phyloP scores from a whole-genome alignment of 2,113 vertebrate species.

The Oxygymnocypris stewartii region DNA sequence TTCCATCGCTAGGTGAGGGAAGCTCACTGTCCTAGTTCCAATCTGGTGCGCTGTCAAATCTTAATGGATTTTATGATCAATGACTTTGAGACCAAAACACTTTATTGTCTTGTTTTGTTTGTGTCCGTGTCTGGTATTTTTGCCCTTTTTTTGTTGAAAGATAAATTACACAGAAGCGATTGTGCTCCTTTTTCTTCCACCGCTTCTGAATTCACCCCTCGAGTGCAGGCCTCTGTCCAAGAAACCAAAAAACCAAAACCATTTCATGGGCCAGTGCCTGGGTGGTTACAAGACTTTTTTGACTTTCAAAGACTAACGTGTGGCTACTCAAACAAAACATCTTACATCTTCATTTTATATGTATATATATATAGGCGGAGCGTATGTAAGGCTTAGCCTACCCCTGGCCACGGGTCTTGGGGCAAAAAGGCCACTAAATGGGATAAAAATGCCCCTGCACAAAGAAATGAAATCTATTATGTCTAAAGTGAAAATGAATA shows the following conservation, averaged over 20 bases:
- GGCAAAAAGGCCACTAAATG: too few relatives aligned
- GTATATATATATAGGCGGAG: not conserved
- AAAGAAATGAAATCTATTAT: too few relatives aligned
- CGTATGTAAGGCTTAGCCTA: too few relatives aligned
- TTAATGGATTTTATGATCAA: conserved; percentile 61
- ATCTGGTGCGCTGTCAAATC: conserved; percentile 54
- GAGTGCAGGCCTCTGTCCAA: conserved; percentile 35
- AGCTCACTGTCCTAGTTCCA: conserved; percentile 46
- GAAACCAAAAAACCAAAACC: conserved; percentile 51
- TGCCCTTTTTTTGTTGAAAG: conserved; percentile 42
- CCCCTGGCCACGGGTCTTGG: too few relatives aligned
- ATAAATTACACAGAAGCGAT: conserved; percentile 50
- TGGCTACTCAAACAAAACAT: not conserved
- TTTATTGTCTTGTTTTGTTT: conserved; percentile 61
- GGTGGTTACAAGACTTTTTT: conserved; percentile 46
- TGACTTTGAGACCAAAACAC: conserved; percentile 51
- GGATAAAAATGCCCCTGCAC: too few relatives aligned
- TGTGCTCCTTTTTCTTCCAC: conserved; percentile 49
- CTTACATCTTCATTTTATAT: not conserved
- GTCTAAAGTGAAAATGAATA: too few relatives aligned
- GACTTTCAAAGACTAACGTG: conserved; percentile 33
- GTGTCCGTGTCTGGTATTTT: conserved; percentile 49
- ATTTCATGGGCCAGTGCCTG: conserved; percentile 56
- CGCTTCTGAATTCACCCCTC: conserved; percentile 42
- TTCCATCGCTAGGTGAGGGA: conserved; percentile 43